Evolutionary conservation across 2,113 vertebrate species (phyloP).

Genomic region (Odontophorus gujanensis): DNA sequence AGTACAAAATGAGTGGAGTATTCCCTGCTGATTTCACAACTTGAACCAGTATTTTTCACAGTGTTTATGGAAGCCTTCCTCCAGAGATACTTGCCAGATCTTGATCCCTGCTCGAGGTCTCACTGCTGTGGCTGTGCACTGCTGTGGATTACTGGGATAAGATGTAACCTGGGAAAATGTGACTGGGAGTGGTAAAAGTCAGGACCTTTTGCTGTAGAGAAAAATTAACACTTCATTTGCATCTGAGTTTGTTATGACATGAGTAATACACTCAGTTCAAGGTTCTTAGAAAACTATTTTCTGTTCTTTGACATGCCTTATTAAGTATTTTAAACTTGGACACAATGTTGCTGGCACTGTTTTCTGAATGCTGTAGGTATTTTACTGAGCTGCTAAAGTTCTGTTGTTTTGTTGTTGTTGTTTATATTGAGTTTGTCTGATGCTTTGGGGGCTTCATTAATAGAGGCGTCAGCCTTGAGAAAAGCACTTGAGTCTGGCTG

Average conservation of each 20-base stretch:
- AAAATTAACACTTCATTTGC: background rate
- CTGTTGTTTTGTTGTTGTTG: background rate
- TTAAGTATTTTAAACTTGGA: background rate
- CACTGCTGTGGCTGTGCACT: background rate
- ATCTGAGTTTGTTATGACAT: background rate
- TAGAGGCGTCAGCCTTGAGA: background rate
- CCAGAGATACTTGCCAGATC: constrained; percentile 31
- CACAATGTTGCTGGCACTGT: background rate
- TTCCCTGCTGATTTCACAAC: constrained; percentile 51
- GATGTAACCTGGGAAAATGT: constrained; percentile 13
- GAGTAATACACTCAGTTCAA: background rate
- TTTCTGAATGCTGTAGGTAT: background rate
- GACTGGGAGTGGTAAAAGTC: background rate
- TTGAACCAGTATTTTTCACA: constrained; percentile 4
- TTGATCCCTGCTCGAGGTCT: background rate
- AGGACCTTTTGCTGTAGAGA: background rate
- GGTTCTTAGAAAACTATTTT: background rate
- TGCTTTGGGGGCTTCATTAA: background rate
- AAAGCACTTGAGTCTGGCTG: background rate
- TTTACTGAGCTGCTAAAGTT: background rate
- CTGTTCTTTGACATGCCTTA: background rate
- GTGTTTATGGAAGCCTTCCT: background rate
- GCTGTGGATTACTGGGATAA: constrained; percentile 14
- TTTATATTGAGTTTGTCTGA: background rate
- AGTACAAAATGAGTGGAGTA: background rate